Base-by-base conservation (phyloP, 2,888 invertebrate species). In the Andrena fulva region DNA sequence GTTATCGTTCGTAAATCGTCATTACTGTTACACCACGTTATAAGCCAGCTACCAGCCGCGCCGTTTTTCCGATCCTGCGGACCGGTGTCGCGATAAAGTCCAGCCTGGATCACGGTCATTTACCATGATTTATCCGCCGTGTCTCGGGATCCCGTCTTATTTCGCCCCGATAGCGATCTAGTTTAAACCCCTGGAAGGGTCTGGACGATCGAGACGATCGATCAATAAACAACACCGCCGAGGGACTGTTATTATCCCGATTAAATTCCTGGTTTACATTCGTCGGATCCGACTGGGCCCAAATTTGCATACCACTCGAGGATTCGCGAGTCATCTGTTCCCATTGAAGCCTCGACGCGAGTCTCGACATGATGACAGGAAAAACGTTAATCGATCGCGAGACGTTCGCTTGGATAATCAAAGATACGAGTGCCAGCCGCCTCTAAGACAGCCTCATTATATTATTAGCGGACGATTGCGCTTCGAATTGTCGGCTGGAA, bases 1-100 rank as follows among this genome's bases (percentile, higher is more conserved):
- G 74, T 85, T 87, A 85, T 87, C 87, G 73, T 80, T 63, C 77
- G 79, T 82, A 80, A 87, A 87, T 87, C 87, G 85, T 87, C 81
- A 78, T 84, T 82, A 77, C 74, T 74, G 74, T 80, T 78, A 76
- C 67, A 62, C 62, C 12, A 20, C 63, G 64, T 80, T 69, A 77
- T 74, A 29, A 60, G 33, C 33, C 20, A 35, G 78, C 87, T 87
- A 85, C 87, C 72, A 72, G 82, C 77, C 54, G 60, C 29, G 29
- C 56, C 68, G 62, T 85, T 85, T 87, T 87, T 72, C 71, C 73
- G 66, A 72, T 82, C 64, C 54, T 12, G 54, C 62, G 66, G 52
- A 16, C 64, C 63, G 66, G 35, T 69, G 75, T 85, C 77, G 60
- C 68, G 85, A 84, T 87, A 81, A 81, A 63, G 71, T 59, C 66